Conservation (phyloP, 2,113 vertebrate genomes). For the Toxotes jaculatrix region DNA sequence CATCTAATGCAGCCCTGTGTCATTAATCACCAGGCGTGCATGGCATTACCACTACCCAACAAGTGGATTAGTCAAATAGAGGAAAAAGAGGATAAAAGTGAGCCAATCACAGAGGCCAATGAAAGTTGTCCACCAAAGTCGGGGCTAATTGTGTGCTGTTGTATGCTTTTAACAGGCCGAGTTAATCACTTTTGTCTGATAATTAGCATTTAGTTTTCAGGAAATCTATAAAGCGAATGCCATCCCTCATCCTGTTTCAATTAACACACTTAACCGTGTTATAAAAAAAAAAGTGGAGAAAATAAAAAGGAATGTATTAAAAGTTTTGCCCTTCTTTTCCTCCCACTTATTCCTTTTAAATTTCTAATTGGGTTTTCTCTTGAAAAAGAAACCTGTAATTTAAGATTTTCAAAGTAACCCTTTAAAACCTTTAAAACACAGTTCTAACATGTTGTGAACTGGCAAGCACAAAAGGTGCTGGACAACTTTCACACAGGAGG, state of each 20-base stretch:
- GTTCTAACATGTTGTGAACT: constrained; percentile 18
- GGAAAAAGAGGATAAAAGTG: constrained; percentile 50
- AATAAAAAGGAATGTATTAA: constrained; percentile 62
- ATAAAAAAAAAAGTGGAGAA: constrained; percentile 41
- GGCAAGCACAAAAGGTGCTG: constrained; percentile 17
- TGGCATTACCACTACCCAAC: constrained; percentile 16
- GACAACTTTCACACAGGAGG: constrained; percentile 51
- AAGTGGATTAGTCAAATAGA: constrained; percentile 45
- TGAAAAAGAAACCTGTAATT: constrained; percentile 59
- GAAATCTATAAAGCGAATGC: constrained; percentile 76
- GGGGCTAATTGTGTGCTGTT: constrained; percentile 60
- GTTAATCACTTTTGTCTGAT: constrained; percentile 69
- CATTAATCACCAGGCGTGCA: constrained; percentile 19
- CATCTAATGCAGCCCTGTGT: constrained; percentile 11
- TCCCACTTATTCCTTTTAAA: constrained; percentile 31
- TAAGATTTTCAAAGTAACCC: constrained; percentile 50
- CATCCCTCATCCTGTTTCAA: constrained; percentile 73
- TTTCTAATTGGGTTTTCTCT: constrained; percentile 63
- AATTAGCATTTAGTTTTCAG: constrained; percentile 73
- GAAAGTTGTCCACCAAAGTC: constrained; percentile 61
- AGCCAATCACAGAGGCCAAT: constrained; percentile 50
- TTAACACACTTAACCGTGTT: constrained; percentile 63
- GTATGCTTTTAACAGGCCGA: constrained; percentile 62
- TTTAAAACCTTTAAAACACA: constrained; percentile 55
- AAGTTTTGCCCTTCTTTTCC: not conserved